Conservation (phyloP, 53 echinoderm and acorn worm genomes). For the Crossaster papposus region DNA sequence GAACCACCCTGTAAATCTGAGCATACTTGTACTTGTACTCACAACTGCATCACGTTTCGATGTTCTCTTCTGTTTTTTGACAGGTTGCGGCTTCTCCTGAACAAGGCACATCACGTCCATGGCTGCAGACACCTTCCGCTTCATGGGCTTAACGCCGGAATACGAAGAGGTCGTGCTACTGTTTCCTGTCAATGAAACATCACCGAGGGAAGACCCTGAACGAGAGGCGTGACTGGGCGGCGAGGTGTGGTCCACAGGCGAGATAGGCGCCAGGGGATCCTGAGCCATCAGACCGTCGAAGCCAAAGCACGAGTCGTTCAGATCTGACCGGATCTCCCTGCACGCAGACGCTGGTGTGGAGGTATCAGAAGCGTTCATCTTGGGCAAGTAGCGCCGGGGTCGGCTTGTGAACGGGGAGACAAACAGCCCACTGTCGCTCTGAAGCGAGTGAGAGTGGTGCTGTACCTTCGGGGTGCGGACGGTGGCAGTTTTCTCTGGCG, state of each 20-base stretch:
- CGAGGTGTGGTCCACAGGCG: conserved; percentile 75
- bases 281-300: conserved; percentile 80
- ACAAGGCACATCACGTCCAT: conserved; percentile 50
- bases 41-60: conserved; percentile 33
- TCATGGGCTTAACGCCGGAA: neutral
- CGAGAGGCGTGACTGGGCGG: conserved; percentile 17
- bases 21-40: neutral
- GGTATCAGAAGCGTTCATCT: conserved; percentile 84
- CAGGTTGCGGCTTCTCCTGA: neutral
- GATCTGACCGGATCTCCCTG: conserved; percentile 64
- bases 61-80: conserved; percentile 28
- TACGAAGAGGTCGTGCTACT: neutral
- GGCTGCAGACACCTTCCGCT: conserved; percentile 47
- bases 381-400: conserved; percentile 58
- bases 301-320: conserved; percentile 91
- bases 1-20: no score
- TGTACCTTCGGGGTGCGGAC: conserved; percentile 7
- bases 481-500: neutral
- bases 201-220: conserved; percentile 38
- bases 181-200: conserved; percentile 9
- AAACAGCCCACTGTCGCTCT: conserved; percentile 57
- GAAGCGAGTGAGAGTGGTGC: neutral
- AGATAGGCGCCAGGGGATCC: conserved; percentile 74
- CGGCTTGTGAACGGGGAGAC: conserved; percentile 53
- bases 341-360: conserved; percentile 81